These are phyloP conservation scores for Drosophila histrio DNA, from an alignment of 2,888 invertebrate genomes.

Conservation along the genomic window DNA sequence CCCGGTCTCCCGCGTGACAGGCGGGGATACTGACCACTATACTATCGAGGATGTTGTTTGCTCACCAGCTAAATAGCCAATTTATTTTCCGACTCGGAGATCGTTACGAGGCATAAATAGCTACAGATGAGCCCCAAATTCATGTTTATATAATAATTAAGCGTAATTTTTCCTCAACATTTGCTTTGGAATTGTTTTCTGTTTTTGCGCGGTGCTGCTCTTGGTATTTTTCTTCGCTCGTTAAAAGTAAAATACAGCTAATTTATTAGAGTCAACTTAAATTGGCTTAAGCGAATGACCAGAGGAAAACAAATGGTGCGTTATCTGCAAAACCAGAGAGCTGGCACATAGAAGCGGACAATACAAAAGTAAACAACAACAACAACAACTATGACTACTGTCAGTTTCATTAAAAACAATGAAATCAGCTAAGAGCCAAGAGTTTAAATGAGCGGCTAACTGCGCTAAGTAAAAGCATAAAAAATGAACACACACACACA, in stretches of 20 bases:
- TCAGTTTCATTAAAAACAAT: conserved; percentile 79
- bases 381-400: conserved; percentile 52
- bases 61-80: accelerated
- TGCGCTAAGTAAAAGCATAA: conserved; percentile 44
- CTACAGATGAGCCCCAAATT: conserved; percentile 2
- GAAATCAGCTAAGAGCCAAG: conserved; percentile 78
- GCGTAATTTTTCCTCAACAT: conserved; percentile 50
- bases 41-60: conserved; percentile 58
- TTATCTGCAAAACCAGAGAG: conserved; percentile 68
- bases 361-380: conserved; percentile 39
- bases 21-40: conserved; percentile 72
- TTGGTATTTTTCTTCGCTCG: conserved; percentile 44
- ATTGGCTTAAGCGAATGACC: conserved; percentile 78
- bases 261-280: conserved; percentile 77
- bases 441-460: conserved; percentile 78
- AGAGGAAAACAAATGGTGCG: conserved; percentile 72
- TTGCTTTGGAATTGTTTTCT: conserved; percentile 30
- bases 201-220: not conserved
- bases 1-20: conserved; percentile 68
- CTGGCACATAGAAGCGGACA: conserved; percentile 26
- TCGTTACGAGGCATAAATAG: conserved; percentile 1
- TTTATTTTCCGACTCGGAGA: conserved; percentile 17
- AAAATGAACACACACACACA: conserved; percentile 19
- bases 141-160: conserved; percentile 62
- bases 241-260: conserved; percentile 70